Conservation (phyloP, 2,797 vertebrate genomes). For the Peromyscus melanophrys region DNA sequence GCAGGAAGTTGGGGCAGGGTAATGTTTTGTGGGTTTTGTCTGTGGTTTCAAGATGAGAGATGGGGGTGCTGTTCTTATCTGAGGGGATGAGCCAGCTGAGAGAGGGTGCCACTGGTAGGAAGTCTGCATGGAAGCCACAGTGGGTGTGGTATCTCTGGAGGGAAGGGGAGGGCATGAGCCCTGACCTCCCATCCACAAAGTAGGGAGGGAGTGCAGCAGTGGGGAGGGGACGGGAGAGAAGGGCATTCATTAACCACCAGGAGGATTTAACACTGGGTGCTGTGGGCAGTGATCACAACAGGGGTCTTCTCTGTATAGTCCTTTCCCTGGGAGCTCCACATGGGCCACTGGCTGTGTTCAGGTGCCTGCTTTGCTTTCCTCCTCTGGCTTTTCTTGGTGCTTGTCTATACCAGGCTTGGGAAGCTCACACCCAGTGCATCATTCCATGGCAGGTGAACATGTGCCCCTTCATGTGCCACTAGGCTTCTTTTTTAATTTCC, state of each 20-base stretch:
- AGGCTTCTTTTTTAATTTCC: not conserved
- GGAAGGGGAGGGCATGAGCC: not conserved
- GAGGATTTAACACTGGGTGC: not conserved
- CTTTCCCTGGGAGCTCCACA: not conserved
- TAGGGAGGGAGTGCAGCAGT: not conserved
- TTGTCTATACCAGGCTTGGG: not conserved
- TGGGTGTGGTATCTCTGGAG: not conserved
- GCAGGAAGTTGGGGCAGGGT: not conserved
- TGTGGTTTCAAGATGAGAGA: not conserved
- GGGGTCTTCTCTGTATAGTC: too few relatives aligned
- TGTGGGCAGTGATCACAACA: not conserved
- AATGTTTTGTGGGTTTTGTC: not conserved
- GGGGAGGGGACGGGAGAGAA: not conserved
- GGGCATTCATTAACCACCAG: too few relatives aligned
- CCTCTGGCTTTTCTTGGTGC: too few relatives aligned
- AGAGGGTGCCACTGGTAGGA: not conserved
- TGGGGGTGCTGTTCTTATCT: not conserved
- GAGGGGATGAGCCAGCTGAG: not conserved
- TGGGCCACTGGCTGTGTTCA: not conserved
- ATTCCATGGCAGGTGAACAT: fast-evolving
- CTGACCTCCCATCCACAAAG: not conserved
- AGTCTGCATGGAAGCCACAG: not conserved
- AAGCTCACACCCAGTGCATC: not conserved
- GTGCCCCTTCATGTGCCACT: fast-evolving
- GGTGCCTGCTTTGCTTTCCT: not conserved